These are phyloP conservation scores for Loris lydekkerianus DNA, from an alignment of 2,797 vertebrate genomes.

Conservation along the genomic window DNA sequence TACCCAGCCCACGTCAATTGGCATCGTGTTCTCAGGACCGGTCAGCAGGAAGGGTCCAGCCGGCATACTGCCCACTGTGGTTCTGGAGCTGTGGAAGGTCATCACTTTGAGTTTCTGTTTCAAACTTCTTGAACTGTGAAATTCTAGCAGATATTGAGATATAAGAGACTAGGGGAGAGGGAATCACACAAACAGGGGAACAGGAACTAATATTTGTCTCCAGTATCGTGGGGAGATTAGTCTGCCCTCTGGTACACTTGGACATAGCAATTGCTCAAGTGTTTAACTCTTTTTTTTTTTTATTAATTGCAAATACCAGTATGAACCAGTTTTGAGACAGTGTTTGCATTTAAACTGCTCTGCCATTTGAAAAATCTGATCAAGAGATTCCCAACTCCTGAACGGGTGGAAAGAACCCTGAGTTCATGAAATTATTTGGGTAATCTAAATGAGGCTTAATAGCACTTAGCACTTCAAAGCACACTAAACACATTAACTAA, in stretches of 20 bases:
- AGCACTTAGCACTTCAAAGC: slow-evolving; percentile 75
- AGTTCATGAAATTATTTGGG: slow-evolving; percentile 69
- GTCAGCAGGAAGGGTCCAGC: fast-evolving
- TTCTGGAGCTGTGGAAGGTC: background rate
- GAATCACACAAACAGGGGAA: slow-evolving; percentile 7
- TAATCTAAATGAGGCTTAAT: slow-evolving; percentile 79
- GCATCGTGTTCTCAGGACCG: too few species aligned
- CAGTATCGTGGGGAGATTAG: slow-evolving; percentile 62
- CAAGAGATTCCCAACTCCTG: slow-evolving; percentile 41
- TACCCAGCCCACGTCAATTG: background rate
- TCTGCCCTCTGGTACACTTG: background rate
- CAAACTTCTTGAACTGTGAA: slow-evolving; percentile 12
- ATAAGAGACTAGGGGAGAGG: slow-evolving; percentile 53
- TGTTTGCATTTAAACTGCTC: slow-evolving; percentile 56
- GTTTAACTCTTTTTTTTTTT: slow-evolving; percentile 25
- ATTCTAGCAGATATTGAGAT: slow-evolving; percentile 42
- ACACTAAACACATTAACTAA: slow-evolving; percentile 75
- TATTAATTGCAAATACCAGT: slow-evolving; percentile 58
- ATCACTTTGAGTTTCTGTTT: slow-evolving; percentile 38
- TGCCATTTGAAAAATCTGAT: slow-evolving; percentile 70
- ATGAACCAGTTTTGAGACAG: slow-evolving; percentile 62
- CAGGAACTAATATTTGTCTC: slow-evolving; percentile 74
- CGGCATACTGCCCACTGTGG: fast-evolving
- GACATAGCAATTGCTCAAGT: slow-evolving; percentile 31
- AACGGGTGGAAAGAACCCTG: slow-evolving; percentile 36